Evolutionary conservation across 2,888 invertebrate species (phyloP).

Genomic region (Protophormia terraenovae): DNA sequence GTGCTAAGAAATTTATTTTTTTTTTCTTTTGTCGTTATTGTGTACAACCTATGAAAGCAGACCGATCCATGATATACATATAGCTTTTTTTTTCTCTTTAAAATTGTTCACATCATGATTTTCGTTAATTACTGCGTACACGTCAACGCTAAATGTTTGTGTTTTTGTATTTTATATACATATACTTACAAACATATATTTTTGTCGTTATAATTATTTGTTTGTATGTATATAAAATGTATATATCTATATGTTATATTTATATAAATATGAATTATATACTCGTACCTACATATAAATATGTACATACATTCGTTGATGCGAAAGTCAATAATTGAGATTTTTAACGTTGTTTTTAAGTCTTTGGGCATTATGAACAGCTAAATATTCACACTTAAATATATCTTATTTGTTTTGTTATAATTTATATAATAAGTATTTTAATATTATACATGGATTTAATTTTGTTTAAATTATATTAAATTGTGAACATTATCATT

Average conservation of each 20-base stretch:
- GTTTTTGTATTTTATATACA: constrained; percentile 3
- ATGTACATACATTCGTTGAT: background rate
- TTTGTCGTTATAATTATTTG: background rate
- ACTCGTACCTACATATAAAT: no score
- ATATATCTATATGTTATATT: background rate
- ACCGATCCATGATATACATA: background rate
- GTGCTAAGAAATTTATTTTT: background rate
- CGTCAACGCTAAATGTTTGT: constrained; percentile 29
- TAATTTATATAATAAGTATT: no score
- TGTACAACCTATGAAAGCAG: background rate
- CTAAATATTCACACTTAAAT: background rate
- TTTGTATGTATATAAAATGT: background rate
- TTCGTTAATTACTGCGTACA: constrained; percentile 46
- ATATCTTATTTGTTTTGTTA: no score
- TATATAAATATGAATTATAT: background rate
- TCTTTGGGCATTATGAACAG: background rate
- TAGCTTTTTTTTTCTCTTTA: constrained; percentile 16
- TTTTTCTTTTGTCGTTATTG: background rate
- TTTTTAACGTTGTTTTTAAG: background rate
- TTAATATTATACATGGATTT: no score
- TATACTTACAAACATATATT: background rate
- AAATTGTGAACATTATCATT: no score
- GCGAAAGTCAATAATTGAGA: background rate
- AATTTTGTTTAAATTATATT: no score
- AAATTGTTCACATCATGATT: constrained; percentile 25